Base-by-base conservation (phyloP, 2,888 invertebrate genomes). In the Cantharis flavilabris region DNA sequence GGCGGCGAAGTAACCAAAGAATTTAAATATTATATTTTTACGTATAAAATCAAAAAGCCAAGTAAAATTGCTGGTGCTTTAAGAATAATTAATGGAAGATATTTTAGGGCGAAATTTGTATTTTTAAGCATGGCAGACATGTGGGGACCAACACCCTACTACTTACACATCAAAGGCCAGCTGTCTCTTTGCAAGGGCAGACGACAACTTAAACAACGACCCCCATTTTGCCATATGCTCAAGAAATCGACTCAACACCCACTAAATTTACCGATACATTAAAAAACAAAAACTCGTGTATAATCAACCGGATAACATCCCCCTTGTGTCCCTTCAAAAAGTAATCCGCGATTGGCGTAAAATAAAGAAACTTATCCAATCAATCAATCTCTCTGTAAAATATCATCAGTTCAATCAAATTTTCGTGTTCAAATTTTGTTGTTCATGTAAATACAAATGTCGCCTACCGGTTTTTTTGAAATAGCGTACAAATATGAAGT, bases 181-280 rank as follows among this genome's bases (percentile, higher is more conserved):
- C 81, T 81, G 81, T 78, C 81, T 78, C 77, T 76, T 71, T 72
- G 73, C 77, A 76, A 72, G 79, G 79, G 70, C 80, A 77, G 78
- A 73, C 77, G 79, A 81, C 49, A 79, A 80, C 80, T 72, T 77
- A 79, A 70, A 76, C 77, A 77, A 72, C 75, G 71, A 81, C 81
- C 81, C 81, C 80, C 76, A 73, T 79, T 77, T 76, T 20, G 73
- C 78, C 79, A 78, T 81, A 81, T 80, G 81, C 78, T 76, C 71
- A 70, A 73, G 69, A 72, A 77, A 70, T 77, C 65, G 72, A 72
- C 62, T 74, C 75, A 72, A 77, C 77, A 75, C 77, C 77, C 77
- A 75, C 72, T n/a, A 77, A 18, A 75, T 28, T 23, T 77, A 49
- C 13, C 28, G 67, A 67, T 33, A 18, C 20, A 73, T 64, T 62